Evolutionary conservation across 1,140 invertebrate species (phyloP), one percentile per base, ranked within the genome.

Genomic region (Rhopalosiphum maidis): DNA sequence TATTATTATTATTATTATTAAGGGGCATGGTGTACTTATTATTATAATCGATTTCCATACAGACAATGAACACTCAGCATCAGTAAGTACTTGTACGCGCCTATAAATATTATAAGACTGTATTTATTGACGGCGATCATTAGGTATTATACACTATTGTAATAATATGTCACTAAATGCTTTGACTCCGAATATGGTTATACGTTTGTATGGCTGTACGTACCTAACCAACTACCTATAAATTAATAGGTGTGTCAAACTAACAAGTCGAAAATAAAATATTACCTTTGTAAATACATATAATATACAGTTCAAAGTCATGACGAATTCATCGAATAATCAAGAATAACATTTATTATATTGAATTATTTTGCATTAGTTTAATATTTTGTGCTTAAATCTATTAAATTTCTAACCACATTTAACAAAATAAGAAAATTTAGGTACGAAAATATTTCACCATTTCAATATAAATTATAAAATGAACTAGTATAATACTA

Each of bases 41-140:
- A 46, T 43, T 46, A 86, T 86, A 86, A 86, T 86, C 85, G 85
- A 86, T 86, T 86, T 86, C 25, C 25, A 86, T 86, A 86, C 41
- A 46, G 41, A 86, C 85, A 86, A 86, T 86, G 85, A 25, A 86
- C 25, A 86, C 41, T 46, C 85, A 86, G 41, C 85, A 86, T 86
- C 85, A 86, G 25, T 86, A 25, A 85, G 37, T 83, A 41, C 6
- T 41, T 85, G 22, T 85, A 85, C 41, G 83, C 83, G 37, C 37
- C 83, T 85, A 41, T 85, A 85, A 85, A 85, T 85, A 85, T 85
- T 41, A 85, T 85, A 41, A 85, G 37, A 41, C 37, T 41, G 83
- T n/a, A 41, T 85, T 85, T 85, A 85, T 85, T 41, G 35, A 85
- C 83, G 83, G 37, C 8, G 41, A 43, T 85, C 41, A 85, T 85